phyloP scores from a whole-genome alignment of 2,888 invertebrate species.

The Drosophila longiperda region DNA sequence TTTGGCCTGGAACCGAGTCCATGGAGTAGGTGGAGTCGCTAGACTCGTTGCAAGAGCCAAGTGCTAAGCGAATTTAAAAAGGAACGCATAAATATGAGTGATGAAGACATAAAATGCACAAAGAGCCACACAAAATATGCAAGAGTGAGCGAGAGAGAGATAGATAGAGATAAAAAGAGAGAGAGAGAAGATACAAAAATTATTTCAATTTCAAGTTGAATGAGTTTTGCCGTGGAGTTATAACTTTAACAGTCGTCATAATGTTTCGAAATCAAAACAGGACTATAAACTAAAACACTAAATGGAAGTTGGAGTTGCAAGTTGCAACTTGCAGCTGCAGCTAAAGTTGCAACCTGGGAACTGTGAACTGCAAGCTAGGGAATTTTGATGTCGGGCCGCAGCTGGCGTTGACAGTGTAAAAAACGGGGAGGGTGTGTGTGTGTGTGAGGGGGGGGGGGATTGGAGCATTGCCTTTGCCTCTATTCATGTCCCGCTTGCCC shows the following conservation, averaged over 20 bases:
- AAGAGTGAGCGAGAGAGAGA: slow-evolving; percentile 1
- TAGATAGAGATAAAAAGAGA: background rate
- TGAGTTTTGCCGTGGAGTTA: slow-evolving; percentile 53
- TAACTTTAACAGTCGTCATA: slow-evolving; percentile 70
- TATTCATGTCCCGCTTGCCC: slow-evolving; percentile 1
- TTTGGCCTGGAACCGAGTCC: slow-evolving; percentile 6
- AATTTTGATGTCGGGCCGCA: slow-evolving; percentile 37
- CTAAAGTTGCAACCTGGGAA: slow-evolving; percentile 16
- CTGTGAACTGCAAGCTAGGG: slow-evolving; percentile 19
- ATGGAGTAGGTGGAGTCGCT: slow-evolving; percentile 47
- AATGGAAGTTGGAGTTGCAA: slow-evolving; percentile 45
- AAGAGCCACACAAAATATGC: slow-evolving; percentile 32
- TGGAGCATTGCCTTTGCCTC: slow-evolving; percentile 8
- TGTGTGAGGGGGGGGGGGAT: background rate
- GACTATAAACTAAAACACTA: slow-evolving; percentile 65
- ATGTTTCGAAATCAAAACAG: slow-evolving; percentile 74
- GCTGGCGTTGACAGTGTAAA: slow-evolving; percentile 67
- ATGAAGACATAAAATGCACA: slow-evolving; percentile 70
- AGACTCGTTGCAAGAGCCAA: slow-evolving; percentile 44
- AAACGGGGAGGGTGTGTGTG: slow-evolving; percentile 1
- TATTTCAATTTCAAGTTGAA: slow-evolving; percentile 64
- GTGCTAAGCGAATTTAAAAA: slow-evolving; percentile 61
- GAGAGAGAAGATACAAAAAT: slow-evolving; percentile 25
- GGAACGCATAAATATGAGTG: slow-evolving; percentile 70
- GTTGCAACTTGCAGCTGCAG: slow-evolving; percentile 31